A percentile compares a stretch with the other conserved stretches of the same genome.
Evolutionary conservation across 2,888 invertebrate species (phyloP).

Genomic region (Drosophila setosimentum): DNA sequence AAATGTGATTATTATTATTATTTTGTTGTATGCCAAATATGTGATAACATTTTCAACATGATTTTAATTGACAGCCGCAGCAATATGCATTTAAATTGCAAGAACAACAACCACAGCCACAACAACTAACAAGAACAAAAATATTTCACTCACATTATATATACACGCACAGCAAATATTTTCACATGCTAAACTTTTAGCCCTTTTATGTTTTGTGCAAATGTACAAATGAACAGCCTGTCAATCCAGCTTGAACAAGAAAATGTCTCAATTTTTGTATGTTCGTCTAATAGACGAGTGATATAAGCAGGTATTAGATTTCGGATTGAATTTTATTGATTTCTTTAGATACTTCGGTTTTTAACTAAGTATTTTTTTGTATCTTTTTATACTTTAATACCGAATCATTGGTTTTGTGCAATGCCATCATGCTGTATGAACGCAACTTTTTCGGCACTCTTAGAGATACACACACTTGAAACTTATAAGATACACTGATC

Average conservation of each 20-base stretch:
- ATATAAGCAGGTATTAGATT: background rate
- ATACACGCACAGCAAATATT: constrained; percentile 46
- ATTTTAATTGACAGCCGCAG: constrained; percentile 57
- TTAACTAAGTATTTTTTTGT: background rate
- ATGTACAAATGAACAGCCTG: background rate
- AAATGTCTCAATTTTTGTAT: background rate
- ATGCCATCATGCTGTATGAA: too few relatives aligned
- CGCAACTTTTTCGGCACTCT: too few relatives aligned
- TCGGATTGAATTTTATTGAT: too few relatives aligned
- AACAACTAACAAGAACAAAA: constrained; percentile 42
- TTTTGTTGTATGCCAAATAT: background rate
- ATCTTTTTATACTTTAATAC: background rate
- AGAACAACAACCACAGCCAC: constrained; percentile 20
- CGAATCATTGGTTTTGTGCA: background rate
- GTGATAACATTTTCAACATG: constrained; percentile 46
- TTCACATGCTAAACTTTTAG: constrained; percentile 41
- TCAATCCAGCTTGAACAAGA: background rate
- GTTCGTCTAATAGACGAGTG: background rate
- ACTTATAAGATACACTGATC: too few relatives aligned
- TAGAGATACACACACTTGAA: too few relatives aligned
- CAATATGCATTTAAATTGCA: constrained; percentile 43
- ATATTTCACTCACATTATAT: constrained; percentile 60
- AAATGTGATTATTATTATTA: background rate
- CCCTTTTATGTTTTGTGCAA: constrained; percentile 9
- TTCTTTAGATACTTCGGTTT: background rate